phyloP scores from a whole-genome alignment of 2,888 invertebrate genomes.

The Eulithis prunata region DNA sequence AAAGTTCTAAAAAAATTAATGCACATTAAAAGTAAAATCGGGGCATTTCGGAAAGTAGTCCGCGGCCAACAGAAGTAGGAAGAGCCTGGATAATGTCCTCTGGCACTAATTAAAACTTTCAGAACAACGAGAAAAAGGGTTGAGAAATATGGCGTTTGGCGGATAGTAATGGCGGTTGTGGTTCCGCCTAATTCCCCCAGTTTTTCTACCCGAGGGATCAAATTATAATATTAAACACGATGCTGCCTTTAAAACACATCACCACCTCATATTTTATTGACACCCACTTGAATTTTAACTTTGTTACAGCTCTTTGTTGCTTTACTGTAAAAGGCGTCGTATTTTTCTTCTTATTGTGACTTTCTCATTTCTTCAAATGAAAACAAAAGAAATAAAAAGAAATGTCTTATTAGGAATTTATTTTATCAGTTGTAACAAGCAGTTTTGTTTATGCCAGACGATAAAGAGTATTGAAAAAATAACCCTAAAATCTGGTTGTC shows the following conservation, averaged over 20 bases:
- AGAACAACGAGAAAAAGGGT: slow-evolving; percentile 76
- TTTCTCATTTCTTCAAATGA: slow-evolving; percentile 32
- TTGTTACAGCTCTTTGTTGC: slow-evolving; percentile 23
- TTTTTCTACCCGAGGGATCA: slow-evolving; percentile 63
- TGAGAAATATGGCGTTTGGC: slow-evolving; percentile 77
- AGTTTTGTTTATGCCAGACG: slow-evolving; percentile 15
- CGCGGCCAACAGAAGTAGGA: slow-evolving; percentile 63
- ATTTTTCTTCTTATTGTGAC: slow-evolving; percentile 27
- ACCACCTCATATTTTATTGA: slow-evolving; percentile 35
- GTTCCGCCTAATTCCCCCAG: slow-evolving; percentile 70
- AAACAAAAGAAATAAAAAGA: slow-evolving; percentile 25
- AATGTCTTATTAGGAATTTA: slow-evolving; percentile 19
- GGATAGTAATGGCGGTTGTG: slow-evolving; percentile 73
- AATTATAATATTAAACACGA: slow-evolving; percentile 61
- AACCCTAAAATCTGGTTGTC: background rate
- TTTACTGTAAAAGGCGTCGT: slow-evolving; percentile 26
- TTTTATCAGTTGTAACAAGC: slow-evolving; percentile 18
- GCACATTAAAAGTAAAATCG: slow-evolving; percentile 61
- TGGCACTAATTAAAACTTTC: slow-evolving; percentile 83
- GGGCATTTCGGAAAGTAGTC: slow-evolving; percentile 65
- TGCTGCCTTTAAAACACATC: slow-evolving; percentile 28
- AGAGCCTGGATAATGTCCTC: slow-evolving; percentile 79
- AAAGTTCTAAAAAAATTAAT: slow-evolving; percentile 57
- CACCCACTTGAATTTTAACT: slow-evolving; percentile 28
- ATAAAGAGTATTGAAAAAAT: slow-evolving; percentile 12